Base-by-base conservation (phyloP, 2,888 invertebrate genomes). In the Dolichopus griseipennis region DNA sequence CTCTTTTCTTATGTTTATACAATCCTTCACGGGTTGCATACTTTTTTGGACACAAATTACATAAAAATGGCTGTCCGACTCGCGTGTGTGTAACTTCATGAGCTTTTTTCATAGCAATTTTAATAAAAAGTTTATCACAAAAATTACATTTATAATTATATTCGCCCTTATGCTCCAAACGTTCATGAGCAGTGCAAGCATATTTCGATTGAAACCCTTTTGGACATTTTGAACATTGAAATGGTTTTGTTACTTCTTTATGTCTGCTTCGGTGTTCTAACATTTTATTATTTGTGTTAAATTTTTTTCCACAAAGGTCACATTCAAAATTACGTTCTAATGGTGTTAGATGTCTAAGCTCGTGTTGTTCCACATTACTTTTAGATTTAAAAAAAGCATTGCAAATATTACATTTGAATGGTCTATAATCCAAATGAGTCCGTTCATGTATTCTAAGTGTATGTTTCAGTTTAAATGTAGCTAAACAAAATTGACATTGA, bases 221-320 rank as follows among this genome's bases (percentile, higher is more conserved):
- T 37, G 64, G 64, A 20, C 64, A 64, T 64, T 64, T 33, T 20
- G 64, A 37, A 64, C 64, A 64, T 37, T 64, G 18, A 64, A 64
- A 64, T 20, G 64, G 33, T 37, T 64, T 64, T 1, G 15, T 34
- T 7, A 5, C 64, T 34, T 34, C 15, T n/a, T 64, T 64, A 20
- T 64, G 64, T 20, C 64, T 33, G 21, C 33, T 18, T 4, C 64
- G 33, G 20, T 64, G 64, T 0, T 20, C 64, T 7, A 33, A 20
- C 64, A 64, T 64, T 64, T 37, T 64, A 5, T 15, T 10, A 18
- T 27, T 9, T 1, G 64, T 37, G 10, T 6, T 9, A 64, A 64
- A 64, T 37, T 64, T 64, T 8, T 64, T 64, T 6, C 20, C 20
- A 37, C 64, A 64, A 33, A 64, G 33, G 37, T 64, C 64, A 37